Percentiles rank a stretch among this genome's conserved stretches.
Evolutionary conservation across 1,140 invertebrate species (phyloP).

Genomic region (Temnothorax nylanderi): DNA sequence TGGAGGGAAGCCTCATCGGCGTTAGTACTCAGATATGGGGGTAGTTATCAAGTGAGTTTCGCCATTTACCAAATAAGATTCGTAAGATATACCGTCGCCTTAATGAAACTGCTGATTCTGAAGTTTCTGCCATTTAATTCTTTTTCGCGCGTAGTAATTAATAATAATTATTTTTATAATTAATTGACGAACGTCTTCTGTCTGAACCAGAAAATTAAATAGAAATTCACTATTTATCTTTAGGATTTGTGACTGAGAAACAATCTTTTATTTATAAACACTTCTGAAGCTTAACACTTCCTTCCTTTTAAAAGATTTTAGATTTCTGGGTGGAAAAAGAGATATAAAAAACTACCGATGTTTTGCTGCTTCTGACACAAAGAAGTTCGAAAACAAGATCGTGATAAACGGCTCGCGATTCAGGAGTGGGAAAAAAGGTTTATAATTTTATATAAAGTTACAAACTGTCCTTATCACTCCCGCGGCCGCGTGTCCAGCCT

Average conservation of each 20-base stretch:
- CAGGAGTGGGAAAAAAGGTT: slow-evolving; percentile 34
- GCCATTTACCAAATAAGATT: slow-evolving; percentile 62
- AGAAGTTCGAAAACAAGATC: not conserved
- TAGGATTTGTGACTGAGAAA: not conserved
- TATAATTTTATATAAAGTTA: slow-evolving; percentile 50
- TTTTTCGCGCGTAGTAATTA: not conserved
- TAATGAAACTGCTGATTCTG: slow-evolving; percentile 26
- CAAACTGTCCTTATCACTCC: slow-evolving; percentile 19
- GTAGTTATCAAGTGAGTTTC: slow-evolving; percentile 53
- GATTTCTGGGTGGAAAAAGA: not conserved
- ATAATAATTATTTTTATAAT: not conserved
- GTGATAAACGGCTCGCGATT: not conserved
- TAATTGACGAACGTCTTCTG: not conserved
- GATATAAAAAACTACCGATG: not conserved
- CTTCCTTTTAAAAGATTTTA: not conserved
- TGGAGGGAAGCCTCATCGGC: slow-evolving; percentile 16
- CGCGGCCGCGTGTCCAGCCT: not conserved
- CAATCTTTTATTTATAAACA: not conserved
- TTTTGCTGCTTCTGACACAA: not conserved
- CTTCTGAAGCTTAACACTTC: not conserved
- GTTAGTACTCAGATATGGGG: slow-evolving; percentile 51
- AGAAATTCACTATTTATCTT: not conserved
- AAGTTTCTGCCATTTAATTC: not conserved
- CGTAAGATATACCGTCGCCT: not conserved
- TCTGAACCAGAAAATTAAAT: not conserved